Percentiles rank a stretch among this genome's conserved stretches.
Conservation (phyloP, 2,113 vertebrate genomes). For the Ochotona curzoniae region DNA sequence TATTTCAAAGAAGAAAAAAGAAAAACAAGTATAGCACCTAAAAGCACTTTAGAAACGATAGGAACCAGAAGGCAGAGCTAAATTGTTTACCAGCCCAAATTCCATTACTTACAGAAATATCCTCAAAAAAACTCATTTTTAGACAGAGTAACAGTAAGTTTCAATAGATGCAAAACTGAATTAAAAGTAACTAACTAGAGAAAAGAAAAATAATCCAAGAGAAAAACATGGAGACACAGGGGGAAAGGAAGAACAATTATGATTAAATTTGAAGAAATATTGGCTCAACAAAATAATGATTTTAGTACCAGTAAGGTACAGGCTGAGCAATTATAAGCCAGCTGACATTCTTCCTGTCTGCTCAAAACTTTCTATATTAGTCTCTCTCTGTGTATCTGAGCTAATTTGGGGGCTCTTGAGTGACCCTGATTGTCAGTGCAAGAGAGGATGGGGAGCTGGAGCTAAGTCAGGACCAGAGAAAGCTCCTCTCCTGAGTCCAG, state of each 20-base stretch:
- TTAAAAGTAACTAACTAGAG: neutral
- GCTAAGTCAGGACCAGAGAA: no score
- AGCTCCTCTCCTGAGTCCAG: no score
- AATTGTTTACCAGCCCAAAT: neutral
- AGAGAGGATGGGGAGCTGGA: no score
- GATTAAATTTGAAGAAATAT: neutral
- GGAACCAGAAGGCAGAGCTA: neutral
- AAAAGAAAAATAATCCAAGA: neutral
- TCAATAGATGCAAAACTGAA: neutral
- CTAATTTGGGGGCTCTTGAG: no score
- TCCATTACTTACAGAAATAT: neutral
- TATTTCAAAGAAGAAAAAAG: neutral
- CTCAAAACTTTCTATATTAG: no score
- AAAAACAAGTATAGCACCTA: neutral
- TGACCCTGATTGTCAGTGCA: no score
- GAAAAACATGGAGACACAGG: accelerated
- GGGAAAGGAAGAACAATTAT: neutral
- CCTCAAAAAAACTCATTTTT: neutral
- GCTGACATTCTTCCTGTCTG: no score
- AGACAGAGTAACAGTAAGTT: neutral
- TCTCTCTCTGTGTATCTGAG: no score
- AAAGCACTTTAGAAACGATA: neutral
- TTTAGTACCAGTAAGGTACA: no score
- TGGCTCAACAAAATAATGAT: neutral
- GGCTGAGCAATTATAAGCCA: no score